phyloP scores from a whole-genome alignment of 1,140 invertebrate species.

The Drosophila gunungcola region DNA sequence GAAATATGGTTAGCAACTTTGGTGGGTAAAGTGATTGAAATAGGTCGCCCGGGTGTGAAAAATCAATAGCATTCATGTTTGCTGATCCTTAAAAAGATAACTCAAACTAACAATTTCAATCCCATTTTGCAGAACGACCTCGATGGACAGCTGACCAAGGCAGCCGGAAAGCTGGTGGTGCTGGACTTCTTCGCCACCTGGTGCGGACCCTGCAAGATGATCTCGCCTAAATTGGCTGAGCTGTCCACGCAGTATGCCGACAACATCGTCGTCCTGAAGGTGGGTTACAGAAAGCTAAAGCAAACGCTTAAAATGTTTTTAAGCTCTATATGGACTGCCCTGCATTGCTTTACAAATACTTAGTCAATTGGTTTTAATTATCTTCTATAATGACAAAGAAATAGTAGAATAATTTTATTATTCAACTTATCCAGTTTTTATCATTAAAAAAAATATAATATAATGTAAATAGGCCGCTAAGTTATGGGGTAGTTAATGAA shows the following conservation, averaged over 20 bases:
- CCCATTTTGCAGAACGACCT: slow-evolving; percentile 88
- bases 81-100: neutral
- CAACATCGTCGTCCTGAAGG: slow-evolving; percentile 87
- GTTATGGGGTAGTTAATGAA: too few species aligned
- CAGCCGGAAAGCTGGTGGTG: slow-evolving; percentile 93
- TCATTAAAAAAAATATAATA: too few species aligned
- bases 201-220: slow-evolving; percentile 97
- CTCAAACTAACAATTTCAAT: neutral
- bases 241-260: slow-evolving; percentile 86
- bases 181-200: slow-evolving; percentile 93
- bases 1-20: neutral
- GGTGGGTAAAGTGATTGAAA: neutral
- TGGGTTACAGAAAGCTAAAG: slow-evolving; percentile 52
- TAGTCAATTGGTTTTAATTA: too few species aligned
- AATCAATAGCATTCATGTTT: slow-evolving; percentile 10
- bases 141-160: slow-evolving; percentile 89
- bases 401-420: too few species aligned
- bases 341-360: too few species aligned
- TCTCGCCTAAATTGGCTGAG: slow-evolving; percentile 92
- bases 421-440: too few species aligned
- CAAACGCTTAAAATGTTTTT: too few species aligned
- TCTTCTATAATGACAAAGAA: too few species aligned
- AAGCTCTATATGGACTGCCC: too few species aligned
- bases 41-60: slow-evolving; percentile 5
- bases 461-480: too few species aligned